Conservation (phyloP, 2,888 invertebrate genomes). For the Acanthosepion pharaonis region DNA sequence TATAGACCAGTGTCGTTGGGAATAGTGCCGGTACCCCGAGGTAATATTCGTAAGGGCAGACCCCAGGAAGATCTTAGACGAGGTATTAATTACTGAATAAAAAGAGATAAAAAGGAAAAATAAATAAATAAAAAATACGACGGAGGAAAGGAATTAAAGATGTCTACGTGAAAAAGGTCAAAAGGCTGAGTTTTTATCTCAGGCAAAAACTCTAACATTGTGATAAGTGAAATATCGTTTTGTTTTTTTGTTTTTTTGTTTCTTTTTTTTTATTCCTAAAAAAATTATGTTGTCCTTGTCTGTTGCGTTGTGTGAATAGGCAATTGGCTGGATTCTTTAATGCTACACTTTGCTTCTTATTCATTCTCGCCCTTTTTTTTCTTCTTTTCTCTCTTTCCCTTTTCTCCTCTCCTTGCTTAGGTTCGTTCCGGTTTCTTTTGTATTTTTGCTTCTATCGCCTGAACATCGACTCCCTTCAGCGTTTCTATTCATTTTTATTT, state of each 20-base stretch:
- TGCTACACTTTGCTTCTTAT: not conserved
- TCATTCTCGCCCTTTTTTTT: not conserved
- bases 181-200: too few species aligned
- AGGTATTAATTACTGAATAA: not conserved
- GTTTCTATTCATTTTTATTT: not conserved
- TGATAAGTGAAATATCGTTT: too few species aligned
- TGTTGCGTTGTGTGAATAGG: too few species aligned
- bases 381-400: not conserved
- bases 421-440: not conserved
- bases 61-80: slow-evolving; percentile 3
- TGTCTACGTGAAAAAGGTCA: too few species aligned
- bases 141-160: too few species aligned
- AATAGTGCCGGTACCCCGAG: not conserved
- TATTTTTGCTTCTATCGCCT: not conserved
- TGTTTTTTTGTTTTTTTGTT: too few species aligned
- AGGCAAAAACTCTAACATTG: too few species aligned
- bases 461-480: not conserved
- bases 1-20: not conserved
- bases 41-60: not conserved
- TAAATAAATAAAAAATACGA: not conserved
- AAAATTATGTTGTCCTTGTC: too few species aligned
- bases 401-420: not conserved
- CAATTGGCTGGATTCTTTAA: too few species aligned
- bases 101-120: not conserved
- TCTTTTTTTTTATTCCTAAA: too few species aligned